Base-by-base conservation (phyloP, 1,140 invertebrate genomes). In the Pseudoatta argentina region DNA sequence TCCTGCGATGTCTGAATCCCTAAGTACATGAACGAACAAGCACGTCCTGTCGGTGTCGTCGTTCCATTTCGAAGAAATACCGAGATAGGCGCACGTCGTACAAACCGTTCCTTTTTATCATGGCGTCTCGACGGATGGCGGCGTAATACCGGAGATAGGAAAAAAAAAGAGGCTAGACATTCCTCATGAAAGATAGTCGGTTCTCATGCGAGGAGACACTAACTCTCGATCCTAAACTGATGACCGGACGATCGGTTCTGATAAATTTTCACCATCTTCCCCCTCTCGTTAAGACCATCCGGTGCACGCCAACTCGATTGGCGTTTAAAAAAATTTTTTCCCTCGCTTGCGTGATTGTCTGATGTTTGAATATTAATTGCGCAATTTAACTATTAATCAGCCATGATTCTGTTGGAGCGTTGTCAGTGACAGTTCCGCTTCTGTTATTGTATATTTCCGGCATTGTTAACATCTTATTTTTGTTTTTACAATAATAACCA, bases 91-190 rank as follows among this genome's bases (percentile, higher is more conserved):
- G 79, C 55, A 21, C 79, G 67, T 73, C 67, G 79, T 81, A 69
- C 77, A 81, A 81, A 81, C 77, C 81, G 67, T 30, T 71, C 69
- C 73, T 59, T 71, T 89, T 89, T 89, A 89, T 89, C 72, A 83
- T 27, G 85, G 72, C 69, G 87, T 81, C 85, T 77, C 16, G 83
- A 34, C 79, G 30, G 21, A 16, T 69, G 24, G 66, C 66, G 77
- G 24, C 24, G 24, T 73, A 73, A 73, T 73, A 48, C 55, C 53
- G 14, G 24, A 34, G 10, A 59, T 24, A 82, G 66, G 48, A 76
- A 64, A 81, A 88, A 88, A 87, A 77, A 57, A 27, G 51, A 21
- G 51, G 53, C 57, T 16, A 72, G 61, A 61, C 76, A 30, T 39
- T 67, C 30, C 44, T 69, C 66, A 78, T 89, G 87, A 89, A 78